These are phyloP conservation scores for Sylvietta virens DNA, from an alignment of 2,113 vertebrate genomes.

Conservation along the genomic window DNA sequence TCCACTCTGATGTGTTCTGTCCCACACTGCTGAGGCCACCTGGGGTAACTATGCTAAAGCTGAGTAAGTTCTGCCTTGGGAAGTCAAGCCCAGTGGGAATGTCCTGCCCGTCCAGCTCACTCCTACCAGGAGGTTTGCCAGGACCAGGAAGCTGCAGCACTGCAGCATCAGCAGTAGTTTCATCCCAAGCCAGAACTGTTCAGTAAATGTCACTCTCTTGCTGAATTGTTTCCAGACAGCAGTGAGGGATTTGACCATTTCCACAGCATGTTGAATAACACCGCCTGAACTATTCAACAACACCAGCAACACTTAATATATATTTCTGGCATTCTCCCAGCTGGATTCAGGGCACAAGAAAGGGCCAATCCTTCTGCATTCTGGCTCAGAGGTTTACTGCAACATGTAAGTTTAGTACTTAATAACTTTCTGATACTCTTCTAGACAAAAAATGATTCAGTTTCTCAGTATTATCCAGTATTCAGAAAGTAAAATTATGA, in stretches of 20 bases:
- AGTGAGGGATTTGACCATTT: conserved; percentile 31
- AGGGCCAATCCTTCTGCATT: not conserved
- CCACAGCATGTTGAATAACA: conserved; percentile 21
- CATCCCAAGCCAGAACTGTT: not conserved
- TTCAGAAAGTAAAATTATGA: not conserved
- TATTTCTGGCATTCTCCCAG: conserved; percentile 23
- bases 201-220: conserved; percentile 3
- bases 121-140: not conserved
- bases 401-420: not conserved
- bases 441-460: not conserved
- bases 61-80: not conserved
- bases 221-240: not conserved
- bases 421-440: not conserved
- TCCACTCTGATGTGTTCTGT: not conserved
- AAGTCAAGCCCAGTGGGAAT: not conserved
- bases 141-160: not conserved
- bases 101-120: not conserved
- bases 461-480: not conserved
- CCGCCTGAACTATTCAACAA: not conserved
- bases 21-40: not conserved
- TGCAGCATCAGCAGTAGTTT: not conserved
- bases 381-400: not conserved
- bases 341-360: not conserved
- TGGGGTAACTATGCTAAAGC: not conserved
- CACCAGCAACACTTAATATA: conserved; percentile 16